phyloP scores from a whole-genome alignment of 2,113 vertebrate genomes.

The Copsychus sechellarum region DNA sequence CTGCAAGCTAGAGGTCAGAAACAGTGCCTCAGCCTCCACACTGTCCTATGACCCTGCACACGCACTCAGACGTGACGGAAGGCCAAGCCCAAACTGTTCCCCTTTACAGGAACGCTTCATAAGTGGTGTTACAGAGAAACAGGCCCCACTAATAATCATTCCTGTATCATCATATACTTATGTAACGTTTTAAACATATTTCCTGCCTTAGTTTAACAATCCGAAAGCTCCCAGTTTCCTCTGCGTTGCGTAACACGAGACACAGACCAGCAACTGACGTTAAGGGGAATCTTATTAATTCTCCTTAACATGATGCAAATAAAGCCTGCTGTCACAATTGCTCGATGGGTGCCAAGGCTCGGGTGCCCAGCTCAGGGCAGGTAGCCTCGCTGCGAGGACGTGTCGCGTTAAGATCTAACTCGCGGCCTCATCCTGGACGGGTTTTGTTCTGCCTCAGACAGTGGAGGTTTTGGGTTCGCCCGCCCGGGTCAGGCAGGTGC shows the following conservation, averaged over 20 bases:
- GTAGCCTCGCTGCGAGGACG: neutral
- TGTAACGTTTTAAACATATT: neutral
- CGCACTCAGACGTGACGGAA: rapidly evolving
- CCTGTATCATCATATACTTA: neutral
- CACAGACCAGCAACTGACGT: neutral
- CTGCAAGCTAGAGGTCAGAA: neutral
- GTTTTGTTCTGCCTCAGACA: neutral
- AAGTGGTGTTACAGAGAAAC: neutral
- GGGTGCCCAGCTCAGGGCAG: neutral
- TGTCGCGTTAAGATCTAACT: neutral
- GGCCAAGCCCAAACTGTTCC: neutral
- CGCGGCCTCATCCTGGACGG: neutral
- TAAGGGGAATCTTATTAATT: neutral
- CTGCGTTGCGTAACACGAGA: neutral
- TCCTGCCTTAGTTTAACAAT: constrained; percentile 11
- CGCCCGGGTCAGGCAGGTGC: neutral
- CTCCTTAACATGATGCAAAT: neutral
- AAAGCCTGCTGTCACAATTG: neutral
- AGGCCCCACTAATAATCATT: neutral
- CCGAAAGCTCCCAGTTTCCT: neutral
- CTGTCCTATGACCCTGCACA: rapidly evolving
- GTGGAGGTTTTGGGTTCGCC: neutral
- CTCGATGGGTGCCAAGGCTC: rapidly evolving
- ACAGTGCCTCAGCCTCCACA: rapidly evolving
- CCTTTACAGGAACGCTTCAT: neutral